phyloP scores from a whole-genome alignment of 2,797 vertebrate genomes.

The Decapterus maruadsi region DNA sequence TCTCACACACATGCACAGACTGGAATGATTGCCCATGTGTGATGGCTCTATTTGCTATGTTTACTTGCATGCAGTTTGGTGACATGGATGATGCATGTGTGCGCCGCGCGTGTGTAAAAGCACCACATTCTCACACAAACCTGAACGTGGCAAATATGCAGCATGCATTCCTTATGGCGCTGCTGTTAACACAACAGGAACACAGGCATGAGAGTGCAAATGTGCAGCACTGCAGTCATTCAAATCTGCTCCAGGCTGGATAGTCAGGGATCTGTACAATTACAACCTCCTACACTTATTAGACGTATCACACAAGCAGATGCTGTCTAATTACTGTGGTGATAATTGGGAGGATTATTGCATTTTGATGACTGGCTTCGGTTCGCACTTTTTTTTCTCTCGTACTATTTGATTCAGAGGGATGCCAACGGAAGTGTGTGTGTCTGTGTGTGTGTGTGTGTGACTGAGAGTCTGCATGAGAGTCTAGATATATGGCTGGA shows the following conservation, averaged over 20 bases:
- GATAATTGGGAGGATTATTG: conserved; percentile 70
- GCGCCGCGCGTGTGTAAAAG: conserved; percentile 1
- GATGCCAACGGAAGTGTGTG: conserved; percentile 11
- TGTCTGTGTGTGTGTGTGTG: not conserved
- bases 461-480: not conserved
- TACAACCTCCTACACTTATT: conserved; percentile 64
- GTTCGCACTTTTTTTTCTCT: conserved; percentile 27
- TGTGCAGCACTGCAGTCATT: conserved; percentile 59
- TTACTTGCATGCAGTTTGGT: conserved; percentile 26
- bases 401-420: conserved; percentile 18
- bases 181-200: conserved; percentile 43
- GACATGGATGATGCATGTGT: conserved; percentile 51
- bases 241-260: conserved; percentile 44
- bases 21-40: conserved; percentile 15
- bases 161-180: conserved; percentile 49
- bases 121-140: conserved; percentile 43
- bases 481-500: conserved; percentile 3
- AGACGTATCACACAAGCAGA: conserved; percentile 62
- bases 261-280: conserved; percentile 53
- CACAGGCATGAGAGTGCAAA: conserved; percentile 43
- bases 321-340: conserved; percentile 68
- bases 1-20: conserved; percentile 10
- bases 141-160: conserved; percentile 51
- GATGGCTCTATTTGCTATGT: conserved; percentile 49
- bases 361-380: conserved; percentile 62